Conservation (phyloP, 2,113 vertebrate genomes). For the Rhinichthys klamathensis region DNA sequence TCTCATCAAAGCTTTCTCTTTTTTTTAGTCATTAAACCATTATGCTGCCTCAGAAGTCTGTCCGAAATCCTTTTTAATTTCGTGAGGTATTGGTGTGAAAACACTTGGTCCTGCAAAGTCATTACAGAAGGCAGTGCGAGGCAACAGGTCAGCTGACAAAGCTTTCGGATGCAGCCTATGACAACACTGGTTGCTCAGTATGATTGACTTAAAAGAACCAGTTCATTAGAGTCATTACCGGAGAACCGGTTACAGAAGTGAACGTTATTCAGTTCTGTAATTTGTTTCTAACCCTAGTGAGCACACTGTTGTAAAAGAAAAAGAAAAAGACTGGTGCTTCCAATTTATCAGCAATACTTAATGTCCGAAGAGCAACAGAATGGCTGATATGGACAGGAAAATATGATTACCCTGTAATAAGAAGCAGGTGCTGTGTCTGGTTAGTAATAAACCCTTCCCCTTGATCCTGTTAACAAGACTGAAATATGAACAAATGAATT, state of each 20-base stretch:
- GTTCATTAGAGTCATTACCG: neutral
- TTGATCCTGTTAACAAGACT: conserved; percentile 26
- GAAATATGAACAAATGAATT: conserved; percentile 66
- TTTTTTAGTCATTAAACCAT: too few species aligned
- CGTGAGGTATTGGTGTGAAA: too few species aligned
- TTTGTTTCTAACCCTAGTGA: neutral
- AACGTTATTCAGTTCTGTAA: neutral
- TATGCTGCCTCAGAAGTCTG: too few species aligned
- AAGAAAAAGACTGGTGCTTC: conserved; percentile 48
- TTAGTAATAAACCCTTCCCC: conserved; percentile 4
- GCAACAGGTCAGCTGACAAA: too few species aligned
- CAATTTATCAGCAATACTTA: conserved; percentile 64
- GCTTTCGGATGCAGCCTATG: too few species aligned
- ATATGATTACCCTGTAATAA: conserved; percentile 74
- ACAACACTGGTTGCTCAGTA: neutral
- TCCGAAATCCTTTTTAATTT: too few species aligned
- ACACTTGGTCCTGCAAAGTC: too few species aligned
- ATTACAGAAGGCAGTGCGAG: too few species aligned
- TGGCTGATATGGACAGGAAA: conserved; percentile 63
- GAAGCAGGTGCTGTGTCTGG: conserved; percentile 67
- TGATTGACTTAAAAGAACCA: neutral
- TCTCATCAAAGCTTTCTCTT: too few species aligned
- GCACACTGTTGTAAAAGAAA: conserved; percentile 53
- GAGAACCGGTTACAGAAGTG: neutral
- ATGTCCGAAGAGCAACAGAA: conserved; percentile 63